A percentile compares a stretch with the other conserved stretches of the same genome.
These are phyloP conservation scores for Dinothrombium tinctorium DNA, from an alignment of 1,140 invertebrate genomes.

Conservation along the genomic window DNA sequence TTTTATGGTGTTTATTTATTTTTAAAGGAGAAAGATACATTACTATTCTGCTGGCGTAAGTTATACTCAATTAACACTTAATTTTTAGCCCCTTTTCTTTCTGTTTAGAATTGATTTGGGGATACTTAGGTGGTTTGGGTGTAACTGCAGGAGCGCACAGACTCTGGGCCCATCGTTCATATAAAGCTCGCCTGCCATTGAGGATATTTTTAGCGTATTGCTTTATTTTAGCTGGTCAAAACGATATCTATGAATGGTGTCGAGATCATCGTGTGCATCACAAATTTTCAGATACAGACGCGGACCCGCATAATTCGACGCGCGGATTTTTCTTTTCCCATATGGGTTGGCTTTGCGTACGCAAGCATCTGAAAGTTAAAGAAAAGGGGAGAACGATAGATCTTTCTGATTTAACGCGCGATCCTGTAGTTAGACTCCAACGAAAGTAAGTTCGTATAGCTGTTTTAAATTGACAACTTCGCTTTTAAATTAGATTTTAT, in stretches of 20 bases:
- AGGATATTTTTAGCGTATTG: conserved; percentile 22
- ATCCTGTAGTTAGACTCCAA: conserved; percentile 64
- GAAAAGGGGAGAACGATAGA: conserved; percentile 62
- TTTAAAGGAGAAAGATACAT: not conserved
- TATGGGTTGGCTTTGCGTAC: not conserved
- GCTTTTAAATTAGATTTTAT: conserved; percentile 37
- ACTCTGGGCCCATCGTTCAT: conserved; percentile 29
- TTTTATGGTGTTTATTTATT: conserved; percentile 7
- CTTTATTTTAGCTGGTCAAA: conserved; percentile 63
- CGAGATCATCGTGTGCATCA: conserved; percentile 13
- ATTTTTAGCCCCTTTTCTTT: not conserved
- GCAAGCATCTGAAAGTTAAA: conserved; percentile 53
- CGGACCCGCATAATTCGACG: conserved; percentile 13
- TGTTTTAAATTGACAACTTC: too few relatives aligned
- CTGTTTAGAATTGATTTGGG: not conserved
- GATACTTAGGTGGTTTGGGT: not conserved
- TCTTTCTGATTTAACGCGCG: conserved; percentile 54
- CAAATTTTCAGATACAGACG: conserved; percentile 13
- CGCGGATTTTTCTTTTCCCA: conserved; percentile 7
- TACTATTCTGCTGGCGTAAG: not conserved
- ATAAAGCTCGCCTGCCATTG: conserved; percentile 26
- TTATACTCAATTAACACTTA: not conserved
- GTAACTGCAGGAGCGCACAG: conserved; percentile 24
- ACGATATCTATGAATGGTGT: conserved; percentile 16
- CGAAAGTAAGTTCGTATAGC: too few relatives aligned